Evolutionary conservation across 1,140 invertebrate species (phyloP), one percentile per base, ranked within the genome.

Genomic region (Brachionus plicatilis): DNA sequence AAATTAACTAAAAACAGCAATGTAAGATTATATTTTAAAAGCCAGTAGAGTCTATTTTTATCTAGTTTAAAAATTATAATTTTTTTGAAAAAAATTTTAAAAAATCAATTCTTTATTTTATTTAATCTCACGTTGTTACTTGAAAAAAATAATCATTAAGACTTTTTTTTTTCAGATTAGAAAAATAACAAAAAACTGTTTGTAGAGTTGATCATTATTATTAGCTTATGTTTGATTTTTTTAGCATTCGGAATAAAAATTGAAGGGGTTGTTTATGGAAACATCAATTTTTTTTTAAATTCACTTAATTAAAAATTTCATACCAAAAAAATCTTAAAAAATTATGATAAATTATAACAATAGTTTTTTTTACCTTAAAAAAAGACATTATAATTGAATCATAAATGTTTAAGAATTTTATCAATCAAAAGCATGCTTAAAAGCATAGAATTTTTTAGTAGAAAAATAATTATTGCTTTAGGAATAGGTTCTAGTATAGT

Each of bases 351-450:
- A 41, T 17, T 68, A 33, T 68, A 66, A 66, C 17, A 66, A 68
- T 24, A 41, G 3, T 37, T 12, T 41, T 72, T 43, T 41, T 72
- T 41, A 72, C 37, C 68, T 72, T 72, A 43, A 72, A 72, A 72
- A 17, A 43, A 72, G 68, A 68, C 33, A 68, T 68, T 68, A 68
- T 20, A 12, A 7, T 33, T 33, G 33, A 68, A 68, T 68, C 66
- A 68, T 33, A n/a, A 68, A 68, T 33, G 66, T 14, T 33, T 72
- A 72, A 72, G 37, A 72, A 72, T 41, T 72, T 72, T 43, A 72
- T 72, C 37, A 68, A 68, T 33, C n/a, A 17, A 68, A 68, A 72
- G 37, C 68, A 72, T 72, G 68, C 68, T 72, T n/a, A 72, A 72
- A 72, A 72, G 37, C 41, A 41, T 72, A 41, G 33, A 41, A 41